A percentile compares a stretch with the other conserved stretches of the same genome.
These are phyloP conservation scores for Ctenopoma multispine DNA, from an alignment of 2,797 vertebrate genomes.

Conservation along the genomic window DNA sequence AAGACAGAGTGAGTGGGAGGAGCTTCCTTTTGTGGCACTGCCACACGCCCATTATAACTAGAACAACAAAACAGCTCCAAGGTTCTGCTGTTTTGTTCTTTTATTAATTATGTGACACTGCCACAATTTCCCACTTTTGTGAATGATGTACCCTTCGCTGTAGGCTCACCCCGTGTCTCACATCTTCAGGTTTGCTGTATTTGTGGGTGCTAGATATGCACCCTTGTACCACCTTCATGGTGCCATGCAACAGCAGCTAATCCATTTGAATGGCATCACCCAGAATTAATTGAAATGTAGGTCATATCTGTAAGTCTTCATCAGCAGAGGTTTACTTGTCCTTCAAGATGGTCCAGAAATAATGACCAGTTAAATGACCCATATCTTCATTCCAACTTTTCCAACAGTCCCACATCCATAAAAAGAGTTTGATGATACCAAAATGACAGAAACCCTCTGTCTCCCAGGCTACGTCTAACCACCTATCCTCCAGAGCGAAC, in stretches of 20 bases:
- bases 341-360: constrained; percentile 44
- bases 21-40: constrained; percentile 74
- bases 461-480: constrained; percentile 89
- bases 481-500: constrained; percentile 86
- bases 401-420: constrained; percentile 29
- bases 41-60: constrained; percentile 58
- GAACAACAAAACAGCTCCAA: constrained; percentile 78
- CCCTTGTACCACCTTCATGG: constrained; percentile 24
- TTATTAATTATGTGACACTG: constrained; percentile 40
- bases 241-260: constrained; percentile 40
- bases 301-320: constrained; percentile 45
- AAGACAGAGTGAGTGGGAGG: constrained; percentile 80
- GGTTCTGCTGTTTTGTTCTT: constrained; percentile 67
- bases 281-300: constrained; percentile 21
- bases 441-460: constrained; percentile 76
- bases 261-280: constrained; percentile 39
- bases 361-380: constrained; percentile 38
- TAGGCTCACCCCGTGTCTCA: constrained; percentile 58
- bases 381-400: constrained; percentile 50
- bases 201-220: constrained; percentile 34
- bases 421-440: constrained; percentile 54
- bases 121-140: constrained; percentile 24
- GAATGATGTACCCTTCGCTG: constrained; percentile 32
- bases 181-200: constrained; percentile 35
- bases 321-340: constrained; percentile 61